Base-by-base conservation (phyloP, 1,140 invertebrate genomes). In the Caenorhabditis latens region DNA sequence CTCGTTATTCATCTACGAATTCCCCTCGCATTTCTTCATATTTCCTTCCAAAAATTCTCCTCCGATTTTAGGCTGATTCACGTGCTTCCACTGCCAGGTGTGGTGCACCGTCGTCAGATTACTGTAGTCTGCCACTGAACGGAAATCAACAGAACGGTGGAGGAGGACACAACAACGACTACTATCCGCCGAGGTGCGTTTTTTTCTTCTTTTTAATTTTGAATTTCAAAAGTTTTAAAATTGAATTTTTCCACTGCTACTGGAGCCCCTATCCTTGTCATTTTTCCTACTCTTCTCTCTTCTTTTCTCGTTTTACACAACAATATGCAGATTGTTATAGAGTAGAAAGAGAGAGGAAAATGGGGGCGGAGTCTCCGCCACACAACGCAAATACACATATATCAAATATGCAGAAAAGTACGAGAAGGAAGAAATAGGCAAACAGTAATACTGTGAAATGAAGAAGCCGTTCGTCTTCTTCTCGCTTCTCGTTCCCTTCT, bases 341-440 rank as follows among this genome's bases (percentile, higher is more conserved):
- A 65, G 57, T n/a, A 8, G 57, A 61, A 8, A 8, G 61, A 40
- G 61, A 40, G 32, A 32, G 32, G 32, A 32, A 32, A 32, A 32
- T 32, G 32, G 32, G 32, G 32, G 32, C 32, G 32, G 32, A 32
- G 32, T 32, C 32, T 32, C 32, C 2, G 1, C 2, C 32, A 1
- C 32, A n/a, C 32, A 24, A 71, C 14, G 7, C n/a, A 42, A 71
- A 46, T 40, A 50, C 19, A 24, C 46, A 79, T 32, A 79, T 79
- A 79, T 79, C 71, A 79, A 79, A 79, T 79, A 79, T 79, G 71
- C 71, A 79, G 46, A 79, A 63, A 53, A 71, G 65, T 71, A 71
- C 50, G 71, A 50, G 40, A 40, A 48, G 21, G 46, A n/a, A 50
- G 7, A 24, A 24, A 43, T 9, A 24, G 6, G 46, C 71, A 50